These are phyloP conservation scores for Sesamia nonagrioides DNA, from an alignment of 1,140 invertebrate species.

Conservation along the genomic window DNA sequence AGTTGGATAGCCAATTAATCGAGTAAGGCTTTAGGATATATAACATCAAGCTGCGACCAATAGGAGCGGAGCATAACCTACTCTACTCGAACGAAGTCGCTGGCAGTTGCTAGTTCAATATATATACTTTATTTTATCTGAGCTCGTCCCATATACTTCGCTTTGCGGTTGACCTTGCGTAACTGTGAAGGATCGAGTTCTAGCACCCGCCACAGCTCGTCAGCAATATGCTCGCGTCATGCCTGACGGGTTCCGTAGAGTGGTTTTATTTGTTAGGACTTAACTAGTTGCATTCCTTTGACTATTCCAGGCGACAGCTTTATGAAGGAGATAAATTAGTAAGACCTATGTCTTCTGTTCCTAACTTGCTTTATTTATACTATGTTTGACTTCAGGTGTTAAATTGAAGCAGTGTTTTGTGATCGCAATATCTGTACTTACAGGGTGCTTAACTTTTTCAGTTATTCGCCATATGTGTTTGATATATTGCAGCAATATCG, in stretches of 20 bases:
- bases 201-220: conserved; percentile 16
- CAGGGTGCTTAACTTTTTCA: conserved; percentile 9
- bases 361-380: background rate
- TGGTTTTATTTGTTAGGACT: conserved; percentile 31
- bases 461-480: background rate
- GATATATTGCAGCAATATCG: conserved; percentile 14
- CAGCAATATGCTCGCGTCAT: conserved; percentile 20
- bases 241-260: conserved; percentile 10
- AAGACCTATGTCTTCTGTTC: background rate
- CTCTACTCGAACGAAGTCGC: too few species aligned
- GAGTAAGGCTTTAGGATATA: too few species aligned
- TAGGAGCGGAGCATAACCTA: too few species aligned
- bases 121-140: conserved; percentile 18
- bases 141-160: background rate
- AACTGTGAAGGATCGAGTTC: conserved; percentile 42
- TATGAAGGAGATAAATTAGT: background rate
- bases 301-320: background rate
- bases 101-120: too few species aligned
- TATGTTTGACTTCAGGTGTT: background rate
- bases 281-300: conserved; percentile 28
- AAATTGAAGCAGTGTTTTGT: background rate
- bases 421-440: background rate
- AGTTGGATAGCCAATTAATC: too few species aligned
- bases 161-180: conserved; percentile 45
- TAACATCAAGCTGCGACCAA: too few species aligned